Evolutionary conservation across 1,140 invertebrate genomes (phyloP).

Genomic region (Laupala kohalensis): DNA sequence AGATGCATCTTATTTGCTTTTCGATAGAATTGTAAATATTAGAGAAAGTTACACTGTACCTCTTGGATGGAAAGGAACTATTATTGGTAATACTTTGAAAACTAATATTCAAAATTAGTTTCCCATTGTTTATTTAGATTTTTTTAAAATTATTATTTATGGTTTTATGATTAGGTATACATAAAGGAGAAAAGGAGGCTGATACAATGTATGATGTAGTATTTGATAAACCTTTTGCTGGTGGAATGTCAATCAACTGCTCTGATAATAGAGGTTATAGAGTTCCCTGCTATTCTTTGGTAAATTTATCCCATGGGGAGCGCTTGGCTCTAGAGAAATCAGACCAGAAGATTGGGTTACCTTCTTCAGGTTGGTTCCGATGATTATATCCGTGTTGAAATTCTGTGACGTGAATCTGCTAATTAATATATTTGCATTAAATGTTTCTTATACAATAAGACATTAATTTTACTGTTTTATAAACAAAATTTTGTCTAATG

Average conservation of each 20-base stretch:
- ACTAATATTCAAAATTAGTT: neutral
- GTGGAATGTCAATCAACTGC: conserved; percentile 43
- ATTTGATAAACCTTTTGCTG: conserved; percentile 62
- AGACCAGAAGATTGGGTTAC: neutral
- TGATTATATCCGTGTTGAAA: too few species aligned
- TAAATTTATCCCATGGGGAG: conserved; percentile 42
- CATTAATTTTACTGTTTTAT: neutral
- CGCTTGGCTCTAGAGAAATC: conserved; percentile 4
- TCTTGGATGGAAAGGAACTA: conserved; percentile 64
- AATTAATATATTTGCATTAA: too few species aligned
- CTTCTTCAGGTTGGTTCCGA: neutral
- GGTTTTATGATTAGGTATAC: neutral
- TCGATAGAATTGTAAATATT: conserved; percentile 73
- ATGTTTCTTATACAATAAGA: too few species aligned
- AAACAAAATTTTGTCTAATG: too few species aligned
- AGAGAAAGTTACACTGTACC: conserved; percentile 61
- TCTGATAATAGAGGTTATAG: conserved; percentile 36
- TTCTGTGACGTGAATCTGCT: too few species aligned
- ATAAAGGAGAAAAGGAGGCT: neutral
- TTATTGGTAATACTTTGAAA: conserved; percentile 41
- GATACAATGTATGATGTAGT: conserved; percentile 49
- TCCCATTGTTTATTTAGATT: neutral
- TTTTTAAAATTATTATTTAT: neutral
- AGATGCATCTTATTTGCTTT: conserved; percentile 46
- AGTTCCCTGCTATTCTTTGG: conserved; percentile 36